Evolutionary conservation across 2,113 vertebrate species (phyloP).

Genomic region (Myodes glareolus): DNA sequence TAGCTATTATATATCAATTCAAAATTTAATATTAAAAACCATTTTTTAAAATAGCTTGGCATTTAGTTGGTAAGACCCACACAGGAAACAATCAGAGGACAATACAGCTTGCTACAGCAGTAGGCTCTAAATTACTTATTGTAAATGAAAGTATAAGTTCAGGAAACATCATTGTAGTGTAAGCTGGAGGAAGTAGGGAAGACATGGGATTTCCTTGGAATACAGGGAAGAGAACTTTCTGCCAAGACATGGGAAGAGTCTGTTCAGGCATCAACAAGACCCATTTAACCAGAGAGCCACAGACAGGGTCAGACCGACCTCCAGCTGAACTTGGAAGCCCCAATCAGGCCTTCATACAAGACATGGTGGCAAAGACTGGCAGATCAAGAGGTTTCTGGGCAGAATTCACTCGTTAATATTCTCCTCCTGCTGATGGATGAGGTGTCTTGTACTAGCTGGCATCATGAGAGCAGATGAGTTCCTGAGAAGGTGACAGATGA

Average conservation of each 20-base stretch:
- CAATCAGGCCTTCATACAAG: neutral
- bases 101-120: neutral
- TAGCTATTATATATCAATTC: neutral
- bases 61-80: conserved; percentile 8
- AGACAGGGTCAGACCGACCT: neutral
- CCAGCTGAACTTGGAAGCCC: neutral
- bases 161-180: neutral
- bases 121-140: neutral
- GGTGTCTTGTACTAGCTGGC: neutral
- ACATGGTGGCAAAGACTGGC: neutral
- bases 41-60: neutral
- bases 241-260: neutral
- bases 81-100: neutral
- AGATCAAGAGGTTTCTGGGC: neutral
- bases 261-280: neutral
- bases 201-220: neutral
- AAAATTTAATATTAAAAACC: neutral
- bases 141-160: neutral
- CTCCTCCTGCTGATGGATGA: neutral
- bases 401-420: neutral
- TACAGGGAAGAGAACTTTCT: neutral
- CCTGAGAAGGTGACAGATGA: conserved; percentile 17
- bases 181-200: neutral
- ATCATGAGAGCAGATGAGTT: neutral
- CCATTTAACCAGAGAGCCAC: neutral